These are phyloP conservation scores for Pogonomyrmex barbatus DNA, from an alignment of 1,140 invertebrate genomes.

Conservation along the genomic window DNA sequence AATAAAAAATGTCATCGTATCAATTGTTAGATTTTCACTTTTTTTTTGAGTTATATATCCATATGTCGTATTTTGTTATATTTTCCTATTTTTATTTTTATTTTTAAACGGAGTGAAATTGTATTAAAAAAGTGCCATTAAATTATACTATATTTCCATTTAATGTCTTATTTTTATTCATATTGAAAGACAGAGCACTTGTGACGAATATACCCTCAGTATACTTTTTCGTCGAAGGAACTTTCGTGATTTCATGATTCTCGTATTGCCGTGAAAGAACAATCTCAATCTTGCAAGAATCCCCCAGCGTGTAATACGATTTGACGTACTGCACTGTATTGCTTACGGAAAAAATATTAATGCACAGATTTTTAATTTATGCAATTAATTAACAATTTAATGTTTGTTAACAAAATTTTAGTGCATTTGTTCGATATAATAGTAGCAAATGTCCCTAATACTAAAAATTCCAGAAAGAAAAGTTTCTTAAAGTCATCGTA, in stretches of 20 bases:
- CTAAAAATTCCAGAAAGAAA: too few relatives aligned
- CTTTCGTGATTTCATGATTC: background rate
- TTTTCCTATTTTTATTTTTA: background rate
- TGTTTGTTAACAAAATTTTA: background rate
- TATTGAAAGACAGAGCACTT: too few relatives aligned
- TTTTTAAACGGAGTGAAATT: background rate
- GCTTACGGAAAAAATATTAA: background rate
- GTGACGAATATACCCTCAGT: too few relatives aligned
- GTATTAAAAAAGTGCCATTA: too few relatives aligned
- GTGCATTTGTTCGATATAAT: background rate
- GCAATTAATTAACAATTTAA: slow-evolving; percentile 13
- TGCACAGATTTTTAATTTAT: background rate
- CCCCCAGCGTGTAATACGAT: background rate
- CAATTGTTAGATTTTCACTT: background rate
- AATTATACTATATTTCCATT: background rate
- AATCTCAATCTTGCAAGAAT: background rate
- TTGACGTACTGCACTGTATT: background rate
- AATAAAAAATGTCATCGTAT: background rate
- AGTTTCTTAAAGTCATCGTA: too few relatives aligned
- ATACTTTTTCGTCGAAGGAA: too few relatives aligned
- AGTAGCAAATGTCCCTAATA: too few relatives aligned
- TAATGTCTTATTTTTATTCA: background rate
- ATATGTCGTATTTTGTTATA: background rate
- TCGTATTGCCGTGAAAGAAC: background rate
- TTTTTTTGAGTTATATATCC: background rate